Evolutionary conservation across 2,113 vertebrate species (phyloP).

Genomic region (Montifringilla adamsi): DNA sequence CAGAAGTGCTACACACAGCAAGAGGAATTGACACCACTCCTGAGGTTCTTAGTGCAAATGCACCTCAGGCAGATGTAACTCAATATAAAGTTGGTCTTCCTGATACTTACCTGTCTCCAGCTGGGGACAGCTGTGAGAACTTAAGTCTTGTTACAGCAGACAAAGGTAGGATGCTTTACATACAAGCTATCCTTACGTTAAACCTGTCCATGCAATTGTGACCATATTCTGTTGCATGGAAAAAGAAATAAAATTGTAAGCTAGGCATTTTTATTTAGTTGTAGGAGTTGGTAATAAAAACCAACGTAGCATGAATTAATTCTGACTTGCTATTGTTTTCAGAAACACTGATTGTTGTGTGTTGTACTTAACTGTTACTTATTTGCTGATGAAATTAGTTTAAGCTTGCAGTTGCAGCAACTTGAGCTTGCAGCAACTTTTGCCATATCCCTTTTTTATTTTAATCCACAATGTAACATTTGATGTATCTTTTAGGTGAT

Average conservation of each 20-base stretch:
- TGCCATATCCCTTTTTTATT: not conserved
- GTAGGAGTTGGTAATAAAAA: not conserved
- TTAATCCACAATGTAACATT: not conserved
- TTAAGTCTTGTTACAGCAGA: not conserved
- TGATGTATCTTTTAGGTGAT: constrained; percentile 62
- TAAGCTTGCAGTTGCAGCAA: not conserved
- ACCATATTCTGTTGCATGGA: not conserved
- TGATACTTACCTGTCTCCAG: constrained; percentile 78
- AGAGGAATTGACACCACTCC: constrained; percentile 44
- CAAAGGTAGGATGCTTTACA: constrained; percentile 45
- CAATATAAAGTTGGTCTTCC: constrained; percentile 61
- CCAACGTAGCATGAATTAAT: not conserved
- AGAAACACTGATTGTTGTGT: not conserved
- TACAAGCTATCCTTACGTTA: not conserved
- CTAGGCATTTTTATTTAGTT: not conserved
- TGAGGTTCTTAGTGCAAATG: constrained; percentile 2
- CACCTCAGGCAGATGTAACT: constrained; percentile 35
- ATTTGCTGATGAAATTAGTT: not conserved
- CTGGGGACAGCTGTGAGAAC: constrained; percentile 53
- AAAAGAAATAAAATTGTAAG: not conserved
- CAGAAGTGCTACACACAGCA: constrained; percentile 3
- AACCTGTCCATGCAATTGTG: not conserved
- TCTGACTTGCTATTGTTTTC: not conserved
- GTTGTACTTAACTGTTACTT: not conserved
- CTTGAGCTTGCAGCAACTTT: not conserved